Evolutionary conservation across 2,888 invertebrate species (phyloP), one percentile per base, ranked within the genome.

Genomic region (Ormia ochracea): DNA sequence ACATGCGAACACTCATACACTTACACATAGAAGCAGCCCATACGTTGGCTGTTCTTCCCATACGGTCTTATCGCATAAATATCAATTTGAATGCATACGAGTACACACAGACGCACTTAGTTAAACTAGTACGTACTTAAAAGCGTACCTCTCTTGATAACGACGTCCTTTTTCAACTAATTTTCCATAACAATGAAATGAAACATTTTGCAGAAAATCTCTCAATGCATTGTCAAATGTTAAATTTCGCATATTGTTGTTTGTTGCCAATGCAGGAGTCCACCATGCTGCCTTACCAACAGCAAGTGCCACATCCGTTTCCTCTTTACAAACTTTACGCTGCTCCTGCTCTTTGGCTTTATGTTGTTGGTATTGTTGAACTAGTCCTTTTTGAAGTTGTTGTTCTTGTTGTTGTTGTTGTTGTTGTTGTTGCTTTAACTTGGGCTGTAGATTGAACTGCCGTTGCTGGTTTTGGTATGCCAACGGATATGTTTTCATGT

Each of bases 131-230:
- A 4, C 6, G 19, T 52, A 66, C 52, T 28, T 70, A 65, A 48
- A 41, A 45, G 78, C 75, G 19, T 66, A 88, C 88, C 84, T 86
- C 81, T 88, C 88, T 41, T 82, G 83, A 78, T 84, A 84, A 63
- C 84, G 77, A 52, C 84, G 84, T 33, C 85, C 85, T 38, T 82
- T 84, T 83, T 88, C 88, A 76, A 87, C 86, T 84, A 89, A 84
- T 85, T 86, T 89, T 66, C 85, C 84, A 83, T 88, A 89, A 84
- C 88, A 88, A 85, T 88, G 89, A 82, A 89, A 86, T 56, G 88
- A 88, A 74, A 88, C 83, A 82, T 88, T 86, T 69, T 81, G 79
- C 83, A 88, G 83, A 73, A 88, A 87, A 83, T 88, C 89, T 85
- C 84, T 86, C 82, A 88, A 81, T 83, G 85, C 87, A 84, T 82